phyloP scores from a whole-genome alignment of 2,113 vertebrate species.

The Hystrix cristata region DNA sequence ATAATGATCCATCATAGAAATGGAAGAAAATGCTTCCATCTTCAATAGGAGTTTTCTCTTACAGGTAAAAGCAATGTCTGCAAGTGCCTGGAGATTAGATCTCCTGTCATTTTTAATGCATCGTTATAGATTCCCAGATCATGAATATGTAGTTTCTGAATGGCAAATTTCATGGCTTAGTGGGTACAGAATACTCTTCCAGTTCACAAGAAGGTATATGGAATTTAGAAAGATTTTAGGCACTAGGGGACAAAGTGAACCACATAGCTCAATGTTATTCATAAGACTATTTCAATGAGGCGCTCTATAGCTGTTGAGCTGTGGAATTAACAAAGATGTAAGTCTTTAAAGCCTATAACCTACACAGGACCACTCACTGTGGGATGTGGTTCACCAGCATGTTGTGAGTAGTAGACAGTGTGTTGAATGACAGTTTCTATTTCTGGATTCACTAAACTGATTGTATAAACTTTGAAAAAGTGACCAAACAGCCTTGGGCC shows the following conservation, averaged over 20 bases:
- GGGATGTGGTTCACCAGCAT: background rate
- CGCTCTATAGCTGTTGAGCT: slow-evolving; percentile 31
- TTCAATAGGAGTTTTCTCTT: slow-evolving; percentile 6
- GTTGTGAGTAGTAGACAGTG: background rate
- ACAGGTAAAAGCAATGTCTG: slow-evolving; percentile 50
- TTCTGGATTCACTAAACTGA: background rate
- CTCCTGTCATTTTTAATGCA: slow-evolving; percentile 75
- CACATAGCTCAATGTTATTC: slow-evolving; percentile 48
- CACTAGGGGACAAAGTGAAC: slow-evolving; percentile 62
- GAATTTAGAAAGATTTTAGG: slow-evolving; percentile 71
- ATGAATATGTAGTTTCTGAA: slow-evolving; percentile 82
- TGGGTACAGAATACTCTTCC: slow-evolving; percentile 79
- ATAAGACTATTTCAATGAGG: slow-evolving; percentile 61
- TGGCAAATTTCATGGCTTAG: slow-evolving; percentile 82
- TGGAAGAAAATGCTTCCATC: slow-evolving; percentile 37
- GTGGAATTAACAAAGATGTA: slow-evolving; percentile 45
- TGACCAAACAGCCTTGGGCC: background rate
- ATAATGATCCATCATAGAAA: background rate
- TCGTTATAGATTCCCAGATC: slow-evolving; percentile 77
- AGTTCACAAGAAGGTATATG: slow-evolving; percentile 1
- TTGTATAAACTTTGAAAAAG: background rate
- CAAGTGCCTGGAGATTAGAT: slow-evolving; percentile 65
- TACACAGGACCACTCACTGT: background rate
- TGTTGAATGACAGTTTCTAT: background rate
- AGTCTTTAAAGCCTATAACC: slow-evolving; percentile 56